Evolutionary conservation across 2,888 invertebrate genomes (phyloP), one percentile per base, ranked within the genome.

Genomic region (Craniophora ligustri): DNA sequence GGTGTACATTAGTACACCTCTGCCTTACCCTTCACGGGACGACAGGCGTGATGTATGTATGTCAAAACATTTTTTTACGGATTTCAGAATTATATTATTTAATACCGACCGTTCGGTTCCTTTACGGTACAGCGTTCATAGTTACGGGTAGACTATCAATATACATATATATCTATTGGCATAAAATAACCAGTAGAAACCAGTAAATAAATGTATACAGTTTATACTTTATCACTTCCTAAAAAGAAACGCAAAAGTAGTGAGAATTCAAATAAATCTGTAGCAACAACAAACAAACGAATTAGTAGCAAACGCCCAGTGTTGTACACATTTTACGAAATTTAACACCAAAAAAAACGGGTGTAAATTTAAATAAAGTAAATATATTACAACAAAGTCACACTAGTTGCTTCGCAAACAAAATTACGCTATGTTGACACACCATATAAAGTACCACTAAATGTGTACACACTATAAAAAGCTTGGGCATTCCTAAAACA

Each of bases 401-500:
- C 44, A 41, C 38, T 44, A 35, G 30, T 40, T 49, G 44, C 23
- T 57, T 38, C 23, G 48, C 21, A 45, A 53, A 64, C 44, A 50
- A 42, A 50, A 63, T 46, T 28, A 39, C 42, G 46, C 58, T 34
- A 47, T 42, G 46, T 64, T 44, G 39, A n/a, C 49, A 45, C 19
- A 44, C 65, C 39, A 47, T 44, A 32, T 30, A 46, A 31, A 51
- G n/a, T 6, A 19, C 21, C 30, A 30, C 46, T 42, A 60, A 60
- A 65, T 42, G 57, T 45, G 45, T 56, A 44, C 51, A 51, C 48
- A 40, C 28, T 39, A 5, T 36, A 56, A 62, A 67, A 53, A 67
- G 11, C 23, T 65, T 49, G n/a, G 11, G 31, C 23, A 61, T 56
- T 49, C 42, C 51, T 10, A 30, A 23, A 55, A 45, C 21, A 48